Evolutionary conservation across 2,888 invertebrate species (phyloP).

Genomic region (Spicauda simplicius): DNA sequence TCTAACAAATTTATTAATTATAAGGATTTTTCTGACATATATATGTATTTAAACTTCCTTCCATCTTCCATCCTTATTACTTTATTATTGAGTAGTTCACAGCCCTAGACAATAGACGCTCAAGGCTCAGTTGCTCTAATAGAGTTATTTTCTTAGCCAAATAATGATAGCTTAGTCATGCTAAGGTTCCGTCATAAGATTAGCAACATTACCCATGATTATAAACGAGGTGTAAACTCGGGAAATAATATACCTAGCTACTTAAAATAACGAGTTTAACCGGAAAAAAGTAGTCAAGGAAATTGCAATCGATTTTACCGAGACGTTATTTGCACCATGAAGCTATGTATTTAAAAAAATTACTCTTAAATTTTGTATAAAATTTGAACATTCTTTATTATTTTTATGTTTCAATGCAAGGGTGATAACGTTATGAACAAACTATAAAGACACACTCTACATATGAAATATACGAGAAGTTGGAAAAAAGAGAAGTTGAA

Average conservation of each 20-base stretch:
- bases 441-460: too few species aligned
- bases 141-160: conserved; percentile 45
- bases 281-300: not conserved
- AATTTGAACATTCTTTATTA: too few species aligned
- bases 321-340: too few species aligned
- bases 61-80: not conserved
- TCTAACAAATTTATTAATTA: too few species aligned
- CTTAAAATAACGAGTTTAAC: conserved; percentile 5
- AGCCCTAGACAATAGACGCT: conserved; percentile 27
- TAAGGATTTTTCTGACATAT: too few species aligned
- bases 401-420: too few species aligned
- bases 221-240: conserved; percentile 24
- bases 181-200: conserved; percentile 26
- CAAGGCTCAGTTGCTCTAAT: conserved; percentile 38
- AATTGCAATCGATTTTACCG: not conserved
- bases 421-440: too few species aligned
- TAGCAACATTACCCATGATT: conserved; percentile 24
- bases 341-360: too few species aligned
- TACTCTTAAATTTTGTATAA: too few species aligned
- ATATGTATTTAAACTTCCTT: too few species aligned
- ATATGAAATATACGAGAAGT: too few species aligned
- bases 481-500: too few species aligned
- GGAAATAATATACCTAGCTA: not conserved
- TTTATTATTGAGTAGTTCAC: not conserved
- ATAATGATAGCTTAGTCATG: conserved; percentile 33